phyloP scores from a whole-genome alignment of 2,797 vertebrate genomes.

The Acanthopagrus latus region DNA sequence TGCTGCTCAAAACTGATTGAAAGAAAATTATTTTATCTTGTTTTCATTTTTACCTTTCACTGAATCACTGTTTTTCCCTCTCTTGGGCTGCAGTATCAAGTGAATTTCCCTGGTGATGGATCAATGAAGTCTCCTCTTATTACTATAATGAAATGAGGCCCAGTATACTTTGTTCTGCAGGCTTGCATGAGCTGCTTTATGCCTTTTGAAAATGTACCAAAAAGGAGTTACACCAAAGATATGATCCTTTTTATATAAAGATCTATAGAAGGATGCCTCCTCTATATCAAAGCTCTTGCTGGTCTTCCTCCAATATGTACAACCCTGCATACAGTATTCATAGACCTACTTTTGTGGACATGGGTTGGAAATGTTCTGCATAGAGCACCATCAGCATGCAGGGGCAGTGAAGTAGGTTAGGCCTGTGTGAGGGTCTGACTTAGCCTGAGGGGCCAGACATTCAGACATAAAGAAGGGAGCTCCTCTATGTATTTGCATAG shows the following conservation, averaged over 20 bases:
- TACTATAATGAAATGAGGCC: too few relatives aligned
- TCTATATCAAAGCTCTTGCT: background rate
- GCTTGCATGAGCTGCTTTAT: background rate
- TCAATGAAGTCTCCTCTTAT: too few relatives aligned
- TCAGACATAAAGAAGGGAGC: slow-evolving; percentile 31
- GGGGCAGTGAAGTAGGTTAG: slow-evolving; percentile 58
- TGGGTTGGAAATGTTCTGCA: slow-evolving; percentile 20
- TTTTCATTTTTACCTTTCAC: too few relatives aligned
- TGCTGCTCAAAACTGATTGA: too few relatives aligned
- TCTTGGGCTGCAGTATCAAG: too few relatives aligned
- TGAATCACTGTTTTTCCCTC: too few relatives aligned
- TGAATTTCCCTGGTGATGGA: background rate
- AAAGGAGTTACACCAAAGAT: background rate
- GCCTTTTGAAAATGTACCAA: background rate
- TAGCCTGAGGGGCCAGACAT: slow-evolving; percentile 31
- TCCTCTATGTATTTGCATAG: background rate
- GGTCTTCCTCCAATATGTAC: slow-evolving; percentile 3
- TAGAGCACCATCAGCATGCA: slow-evolving; percentile 35
- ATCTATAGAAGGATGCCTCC: background rate
- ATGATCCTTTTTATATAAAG: background rate
- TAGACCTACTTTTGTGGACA: slow-evolving; percentile 14
- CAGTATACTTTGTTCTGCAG: background rate
- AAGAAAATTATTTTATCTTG: too few relatives aligned
- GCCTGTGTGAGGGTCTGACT: slow-evolving; percentile 33
- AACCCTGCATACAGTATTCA: background rate